phyloP scores from a whole-genome alignment of 2,113 vertebrate species.

The Hystrix brachyura region DNA sequence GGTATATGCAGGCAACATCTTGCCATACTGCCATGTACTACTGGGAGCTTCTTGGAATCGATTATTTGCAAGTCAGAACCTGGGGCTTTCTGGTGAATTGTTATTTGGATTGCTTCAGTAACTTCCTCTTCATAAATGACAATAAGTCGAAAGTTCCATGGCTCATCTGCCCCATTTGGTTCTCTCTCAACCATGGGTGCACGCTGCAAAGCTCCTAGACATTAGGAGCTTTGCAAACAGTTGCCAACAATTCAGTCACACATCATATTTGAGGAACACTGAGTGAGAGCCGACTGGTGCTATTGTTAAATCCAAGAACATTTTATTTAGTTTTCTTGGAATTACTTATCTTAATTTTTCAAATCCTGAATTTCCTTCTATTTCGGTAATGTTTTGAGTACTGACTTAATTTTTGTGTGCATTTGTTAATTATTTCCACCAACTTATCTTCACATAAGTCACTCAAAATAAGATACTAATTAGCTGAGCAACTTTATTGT shows the following conservation, averaged over 20 bases:
- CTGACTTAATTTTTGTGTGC: conserved; percentile 74
- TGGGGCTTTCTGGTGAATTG: conserved; percentile 50
- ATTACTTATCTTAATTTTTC: conserved; percentile 76
- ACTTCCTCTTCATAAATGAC: conserved; percentile 16
- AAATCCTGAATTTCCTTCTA: conserved; percentile 72
- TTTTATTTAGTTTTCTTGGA: conserved; percentile 76
- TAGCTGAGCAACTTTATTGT: conserved; percentile 79
- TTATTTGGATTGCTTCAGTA: conserved; percentile 56
- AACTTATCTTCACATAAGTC: conserved; percentile 75
- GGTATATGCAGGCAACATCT: conserved; percentile 59
- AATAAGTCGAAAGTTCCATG: neutral
- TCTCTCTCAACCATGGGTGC: neutral
- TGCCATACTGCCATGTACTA: conserved; percentile 14
- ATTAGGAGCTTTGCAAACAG: conserved; percentile 44
- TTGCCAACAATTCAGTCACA: conserved; percentile 67
- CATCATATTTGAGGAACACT: conserved; percentile 50
- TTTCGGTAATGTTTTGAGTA: conserved; percentile 67
- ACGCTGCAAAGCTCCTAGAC: neutral
- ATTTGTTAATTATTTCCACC: conserved; percentile 74
- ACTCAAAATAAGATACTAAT: conserved; percentile 72
- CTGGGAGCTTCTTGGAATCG: conserved; percentile 35
- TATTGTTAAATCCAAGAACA: conserved; percentile 67
- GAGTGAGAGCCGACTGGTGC: conserved; percentile 42
- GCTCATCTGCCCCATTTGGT: conserved; percentile 15
- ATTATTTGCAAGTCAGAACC: conserved; percentile 61